Evolutionary conservation across 2,888 invertebrate species (phyloP).

Genomic region (Lathronympha strigana): DNA sequence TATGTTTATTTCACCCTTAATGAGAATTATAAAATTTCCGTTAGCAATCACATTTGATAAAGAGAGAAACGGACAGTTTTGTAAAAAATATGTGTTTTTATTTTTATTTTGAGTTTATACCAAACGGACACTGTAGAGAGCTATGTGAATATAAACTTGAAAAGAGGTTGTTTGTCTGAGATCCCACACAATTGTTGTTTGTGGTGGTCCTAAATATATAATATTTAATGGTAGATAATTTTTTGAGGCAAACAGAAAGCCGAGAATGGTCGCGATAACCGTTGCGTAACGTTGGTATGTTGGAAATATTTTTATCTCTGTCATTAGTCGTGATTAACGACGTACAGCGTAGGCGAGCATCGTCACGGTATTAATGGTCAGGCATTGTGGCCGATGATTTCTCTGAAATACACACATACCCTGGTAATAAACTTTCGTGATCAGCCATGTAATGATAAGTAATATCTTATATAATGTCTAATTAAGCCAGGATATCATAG

Average conservation of each 20-base stretch:
- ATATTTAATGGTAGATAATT: slow-evolving; percentile 35
- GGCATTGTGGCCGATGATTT: slow-evolving; percentile 53
- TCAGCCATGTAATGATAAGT: neutral
- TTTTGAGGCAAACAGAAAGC: slow-evolving; percentile 45
- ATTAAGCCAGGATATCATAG: neutral
- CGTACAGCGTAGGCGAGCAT: slow-evolving; percentile 46
- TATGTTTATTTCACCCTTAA: too few relatives aligned
- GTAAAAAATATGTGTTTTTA: neutral
- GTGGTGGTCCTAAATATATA: slow-evolving; percentile 34
- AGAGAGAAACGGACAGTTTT: too few relatives aligned
- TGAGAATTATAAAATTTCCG: too few relatives aligned
- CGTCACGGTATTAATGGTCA: slow-evolving; percentile 56
- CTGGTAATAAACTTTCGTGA: slow-evolving; percentile 1
- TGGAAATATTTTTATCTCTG: slow-evolving; percentile 60
- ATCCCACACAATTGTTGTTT: slow-evolving; percentile 37
- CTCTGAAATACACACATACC: slow-evolving; percentile 41
- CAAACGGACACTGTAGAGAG: neutral
- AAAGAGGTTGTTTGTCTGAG: slow-evolving; percentile 15
- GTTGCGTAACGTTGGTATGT: slow-evolving; percentile 48
- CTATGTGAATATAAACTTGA: neutral
- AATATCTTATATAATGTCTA: neutral
- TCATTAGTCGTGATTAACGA: slow-evolving; percentile 65
- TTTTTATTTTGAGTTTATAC: neutral
- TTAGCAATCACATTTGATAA: too few relatives aligned
- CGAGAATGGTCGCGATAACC: slow-evolving; percentile 48